Base-by-base conservation (phyloP, 2,113 vertebrate species). In the Oreocharis arfaki region DNA sequence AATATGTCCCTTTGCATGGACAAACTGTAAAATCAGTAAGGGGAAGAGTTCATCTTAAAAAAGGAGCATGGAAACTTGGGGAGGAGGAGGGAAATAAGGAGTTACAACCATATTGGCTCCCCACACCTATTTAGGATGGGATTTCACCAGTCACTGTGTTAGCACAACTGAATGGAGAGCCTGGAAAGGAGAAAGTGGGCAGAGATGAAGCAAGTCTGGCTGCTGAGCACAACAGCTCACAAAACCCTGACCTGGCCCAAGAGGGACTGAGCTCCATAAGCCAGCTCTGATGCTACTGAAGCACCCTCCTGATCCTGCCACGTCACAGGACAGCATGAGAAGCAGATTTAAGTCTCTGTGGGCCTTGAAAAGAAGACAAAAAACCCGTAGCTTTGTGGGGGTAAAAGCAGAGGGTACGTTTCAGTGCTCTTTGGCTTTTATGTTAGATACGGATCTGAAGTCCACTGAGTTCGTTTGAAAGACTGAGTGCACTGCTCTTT, bases 191-290 rank as follows among this genome's bases (percentile, higher is more conserved):
- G 39, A 75, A 27, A 50, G 23, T 35, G 52, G 46, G 59, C 15
- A 70, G 64, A 67, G 81, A 63, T 15, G 32, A 53, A 69, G 16
- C 35, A 57, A 47, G 23, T 35, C 65, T 60, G 30, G 49, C 14
- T 88, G 35, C 28, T 0, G 0, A 76, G 53, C 44, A 73, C 44
- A 55, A 11, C 0, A 3, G 13, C 52, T 49, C 53, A 14, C 20
- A 46, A 71, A 80, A 47, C 16, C 35, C 26, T 42, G 52, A 57
- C n/a, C 61, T 30, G 39, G 20, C 23, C 21, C 6, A 4, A 35
- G 8, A 27, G 24, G 20, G 26, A 69, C 24, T 0, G 1, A 78
- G 47, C 22, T 64, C 56, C 7, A 2, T 21, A 71, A 82, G 19
- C 5, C 85, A 73, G 22, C 0, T 6, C 42, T 73, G 22, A 27